Conservation (phyloP, 2,888 invertebrate species). For the Leucophora obtusa region DNA sequence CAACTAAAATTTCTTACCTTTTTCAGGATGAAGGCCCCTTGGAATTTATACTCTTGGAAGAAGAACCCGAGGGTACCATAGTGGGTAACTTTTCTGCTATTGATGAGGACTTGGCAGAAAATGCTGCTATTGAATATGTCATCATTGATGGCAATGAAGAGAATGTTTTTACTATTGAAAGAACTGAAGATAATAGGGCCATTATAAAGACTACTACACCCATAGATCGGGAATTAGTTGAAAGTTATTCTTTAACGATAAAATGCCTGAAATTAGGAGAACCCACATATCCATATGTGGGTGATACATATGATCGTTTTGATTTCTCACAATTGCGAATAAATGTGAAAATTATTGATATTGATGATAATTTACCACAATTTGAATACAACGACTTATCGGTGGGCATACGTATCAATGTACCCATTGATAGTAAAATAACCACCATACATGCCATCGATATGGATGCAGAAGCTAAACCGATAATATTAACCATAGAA, state of each 20-base stretch:
- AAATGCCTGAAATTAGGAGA: slow-evolving; percentile 84
- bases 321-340: slow-evolving; percentile 86
- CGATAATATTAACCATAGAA: slow-evolving; percentile 83
- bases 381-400: slow-evolving; percentile 83
- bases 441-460: slow-evolving; percentile 84
- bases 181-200: slow-evolving; percentile 83
- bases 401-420: slow-evolving; percentile 86
- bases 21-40: slow-evolving; percentile 83
- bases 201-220: slow-evolving; percentile 82
- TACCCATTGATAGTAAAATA: slow-evolving; percentile 85
- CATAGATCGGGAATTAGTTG: slow-evolving; percentile 83
- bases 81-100: slow-evolving; percentile 85
- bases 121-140: slow-evolving; percentile 86
- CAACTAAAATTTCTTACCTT: background rate
- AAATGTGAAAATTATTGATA: slow-evolving; percentile 83
- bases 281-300: slow-evolving; percentile 75
- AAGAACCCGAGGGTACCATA: slow-evolving; percentile 82
- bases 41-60: slow-evolving; percentile 83
- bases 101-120: slow-evolving; percentile 87
- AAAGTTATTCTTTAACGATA: slow-evolving; percentile 82
- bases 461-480: slow-evolving; percentile 83
- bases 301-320: slow-evolving; percentile 82
- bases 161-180: slow-evolving; percentile 82
- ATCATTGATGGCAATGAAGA: slow-evolving; percentile 87
- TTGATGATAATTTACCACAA: slow-evolving; percentile 87